phyloP scores from a whole-genome alignment of 1,140 invertebrate genomes.

The Sitophilus oryzae region DNA sequence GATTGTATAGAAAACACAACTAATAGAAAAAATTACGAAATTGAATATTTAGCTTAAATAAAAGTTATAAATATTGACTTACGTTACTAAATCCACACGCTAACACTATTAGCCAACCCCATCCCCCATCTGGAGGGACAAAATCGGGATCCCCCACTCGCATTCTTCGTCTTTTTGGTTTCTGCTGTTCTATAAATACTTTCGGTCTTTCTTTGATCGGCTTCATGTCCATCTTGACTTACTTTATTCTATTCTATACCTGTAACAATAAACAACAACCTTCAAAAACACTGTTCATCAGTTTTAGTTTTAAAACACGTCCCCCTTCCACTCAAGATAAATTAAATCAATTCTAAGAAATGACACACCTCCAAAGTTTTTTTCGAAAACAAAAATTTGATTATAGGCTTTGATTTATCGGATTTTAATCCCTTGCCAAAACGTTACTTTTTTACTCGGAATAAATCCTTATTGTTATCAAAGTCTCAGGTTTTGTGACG shows the following conservation, averaged over 20 bases:
- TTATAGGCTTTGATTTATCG: too few species aligned
- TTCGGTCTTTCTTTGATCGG: slow-evolving; percentile 6
- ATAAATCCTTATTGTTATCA: too few species aligned
- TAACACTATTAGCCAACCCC: slow-evolving; percentile 62
- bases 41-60: neutral
- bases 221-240: neutral
- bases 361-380: neutral
- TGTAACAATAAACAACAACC: too few species aligned
- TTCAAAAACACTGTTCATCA: too few species aligned
- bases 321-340: too few species aligned
- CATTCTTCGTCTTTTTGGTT: slow-evolving; percentile 26
- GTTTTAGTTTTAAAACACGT: too few species aligned
- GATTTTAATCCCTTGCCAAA: neutral
- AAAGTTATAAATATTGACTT: slow-evolving; percentile 41
- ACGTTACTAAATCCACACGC: slow-evolving; percentile 58
- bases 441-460: too few species aligned
- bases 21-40: too few species aligned
- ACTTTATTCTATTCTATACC: too few species aligned
- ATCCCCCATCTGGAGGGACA: slow-evolving; percentile 59
- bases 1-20: too few species aligned
- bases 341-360: neutral
- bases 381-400: too few species aligned
- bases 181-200: slow-evolving; percentile 8
- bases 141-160: slow-evolving; percentile 41
- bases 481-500: too few species aligned